A percentile compares a stretch with the other conserved stretches of the same genome.
phyloP scores from a whole-genome alignment of 2,113 vertebrate species.

The Phalacrocorax pelagicus region DNA sequence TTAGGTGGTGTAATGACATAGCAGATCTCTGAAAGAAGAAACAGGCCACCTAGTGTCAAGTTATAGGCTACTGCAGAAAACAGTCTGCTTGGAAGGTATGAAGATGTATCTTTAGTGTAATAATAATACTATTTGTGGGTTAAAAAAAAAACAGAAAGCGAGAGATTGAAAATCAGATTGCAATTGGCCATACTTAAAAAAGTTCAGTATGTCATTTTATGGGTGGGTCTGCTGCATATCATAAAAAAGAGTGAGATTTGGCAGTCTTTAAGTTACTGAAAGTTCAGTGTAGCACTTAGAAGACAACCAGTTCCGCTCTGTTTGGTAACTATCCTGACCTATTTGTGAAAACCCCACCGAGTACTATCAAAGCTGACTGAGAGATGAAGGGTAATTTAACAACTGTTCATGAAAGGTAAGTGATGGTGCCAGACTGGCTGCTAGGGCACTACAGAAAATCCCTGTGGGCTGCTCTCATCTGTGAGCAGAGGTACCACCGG shows the following conservation, averaged over 20 bases:
- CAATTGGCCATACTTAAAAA: not conserved
- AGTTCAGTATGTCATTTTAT: not conserved
- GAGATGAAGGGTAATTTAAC: not conserved
- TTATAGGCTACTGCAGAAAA: not conserved
- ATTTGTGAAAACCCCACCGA: not conserved
- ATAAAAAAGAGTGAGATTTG: not conserved
- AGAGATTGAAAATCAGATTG: not conserved
- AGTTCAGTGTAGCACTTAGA: not conserved
- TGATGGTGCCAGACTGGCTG: not conserved
- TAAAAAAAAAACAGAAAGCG: not conserved
- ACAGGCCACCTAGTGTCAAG: conserved; percentile 17
- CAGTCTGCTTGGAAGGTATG: not conserved
- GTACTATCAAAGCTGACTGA: not conserved
- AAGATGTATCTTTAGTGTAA: not conserved
- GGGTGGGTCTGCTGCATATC: not conserved
- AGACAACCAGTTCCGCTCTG: not conserved
- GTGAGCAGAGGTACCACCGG: not conserved
- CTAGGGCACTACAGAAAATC: not conserved
- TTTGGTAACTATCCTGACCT: not conserved
- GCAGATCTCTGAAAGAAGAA: not conserved
- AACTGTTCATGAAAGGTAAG: not conserved
- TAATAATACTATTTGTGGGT: not conserved
- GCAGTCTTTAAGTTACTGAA: not conserved
- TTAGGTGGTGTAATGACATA: not conserved
- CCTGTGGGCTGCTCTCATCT: not conserved